Base-by-base conservation (phyloP, 2,888 invertebrate genomes). In the Morpho achilles region DNA sequence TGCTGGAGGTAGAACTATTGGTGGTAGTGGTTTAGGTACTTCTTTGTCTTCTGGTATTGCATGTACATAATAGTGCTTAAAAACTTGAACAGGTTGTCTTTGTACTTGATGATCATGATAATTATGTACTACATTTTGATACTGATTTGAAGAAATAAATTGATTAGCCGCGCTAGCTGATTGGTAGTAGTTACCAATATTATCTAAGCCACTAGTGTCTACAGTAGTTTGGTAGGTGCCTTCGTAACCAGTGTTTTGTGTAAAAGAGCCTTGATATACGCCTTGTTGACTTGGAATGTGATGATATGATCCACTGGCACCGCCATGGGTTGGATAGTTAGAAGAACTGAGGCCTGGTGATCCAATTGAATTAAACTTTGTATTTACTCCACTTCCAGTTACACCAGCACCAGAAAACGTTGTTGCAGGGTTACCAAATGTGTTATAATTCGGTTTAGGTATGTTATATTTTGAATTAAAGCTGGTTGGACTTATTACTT, bases 61-160 rank as follows among this genome's bases (percentile, higher is more conserved):
- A 64, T 88, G 87, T 0, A 92, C 82, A 68, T 91, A 92, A 67
- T 83, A 86, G 61, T 90, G 89, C 62, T 92, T 92, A 77, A 92
- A 94, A 0, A 94, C 93, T 75, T 95, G 94, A 80, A 94, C 92
- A 64, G 95, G 95, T 55, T 95, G 95, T 81, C 94, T 94, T 73
- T 93, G 94, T 8, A 94, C 92, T 87, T 94, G 94, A 75, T 92
- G 93, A 74, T 94, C 92, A 58, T 84, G 80, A 55, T 81, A 79
- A 53, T 78, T 78, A 3, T 79, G 66, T n/a, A 48, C 70, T 48
- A 63, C 62, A 32, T 50, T 59, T 46, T 72, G 70, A 44, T 75
- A 70, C 41, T 72, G 69, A 46, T 65, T 70, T 7, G 70, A 67
- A 7, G 71, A 68, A 53, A 75, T 71, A 56, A 71, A 75, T 47